phyloP scores from a whole-genome alignment of 2,113 vertebrate species.

The Marmota flaviventris region DNA sequence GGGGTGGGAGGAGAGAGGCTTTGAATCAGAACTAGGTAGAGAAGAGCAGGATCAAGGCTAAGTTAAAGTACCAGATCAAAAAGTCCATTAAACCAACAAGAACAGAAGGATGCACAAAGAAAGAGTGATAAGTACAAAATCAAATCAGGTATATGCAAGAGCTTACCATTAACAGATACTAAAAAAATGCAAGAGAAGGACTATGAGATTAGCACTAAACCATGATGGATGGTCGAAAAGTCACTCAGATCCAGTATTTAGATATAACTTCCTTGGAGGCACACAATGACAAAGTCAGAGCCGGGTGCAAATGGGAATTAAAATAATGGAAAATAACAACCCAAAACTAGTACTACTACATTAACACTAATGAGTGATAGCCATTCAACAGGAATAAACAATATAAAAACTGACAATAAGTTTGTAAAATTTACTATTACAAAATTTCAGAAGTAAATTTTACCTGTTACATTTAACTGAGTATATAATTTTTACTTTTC shows the following conservation, averaged over 20 bases:
- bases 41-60: not conserved
- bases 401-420: not conserved
- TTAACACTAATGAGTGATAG: not conserved
- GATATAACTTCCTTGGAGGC: not conserved
- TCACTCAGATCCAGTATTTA: not conserved
- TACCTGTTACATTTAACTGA: not conserved
- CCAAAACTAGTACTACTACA: not conserved
- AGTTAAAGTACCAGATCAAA: not conserved
- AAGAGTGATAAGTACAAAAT: not conserved
- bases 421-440: not conserved
- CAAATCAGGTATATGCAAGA: not conserved
- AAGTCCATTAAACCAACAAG: not conserved
- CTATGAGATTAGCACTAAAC: not conserved
- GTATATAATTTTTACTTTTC: not conserved
- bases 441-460: not conserved
- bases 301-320: not conserved
- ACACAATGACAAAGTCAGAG: not conserved
- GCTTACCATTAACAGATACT: not conserved
- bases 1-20: not conserved
- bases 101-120: not conserved
- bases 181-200: not conserved
- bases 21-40: not conserved
- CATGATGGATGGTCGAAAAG: not conserved
- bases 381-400: not conserved
- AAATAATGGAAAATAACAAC: not conserved